Conservation (phyloP, 2,888 invertebrate species). For the Abscondita cerata region DNA sequence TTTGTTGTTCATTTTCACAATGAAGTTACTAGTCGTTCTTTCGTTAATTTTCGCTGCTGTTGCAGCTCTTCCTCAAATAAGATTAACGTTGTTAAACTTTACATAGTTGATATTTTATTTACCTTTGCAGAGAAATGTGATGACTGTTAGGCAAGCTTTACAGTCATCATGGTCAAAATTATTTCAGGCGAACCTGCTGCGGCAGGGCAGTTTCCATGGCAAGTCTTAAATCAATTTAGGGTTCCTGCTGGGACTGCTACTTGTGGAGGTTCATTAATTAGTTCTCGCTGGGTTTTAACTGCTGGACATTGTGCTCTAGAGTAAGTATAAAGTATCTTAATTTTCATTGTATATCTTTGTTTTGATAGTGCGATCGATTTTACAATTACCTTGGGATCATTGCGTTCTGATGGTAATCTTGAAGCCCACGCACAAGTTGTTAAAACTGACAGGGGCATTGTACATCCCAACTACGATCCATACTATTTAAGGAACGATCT, state of each 20-base stretch:
- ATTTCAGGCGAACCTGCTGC: conserved; percentile 5
- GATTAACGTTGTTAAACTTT: too few relatives aligned
- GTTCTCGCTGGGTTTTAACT: conserved; percentile 22
- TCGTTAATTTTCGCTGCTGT: too few relatives aligned
- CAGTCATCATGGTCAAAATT: too few relatives aligned
- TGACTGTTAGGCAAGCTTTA: too few relatives aligned
- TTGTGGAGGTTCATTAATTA: conserved; percentile 28
- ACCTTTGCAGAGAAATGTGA: too few relatives aligned
- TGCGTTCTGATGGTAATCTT: background rate
- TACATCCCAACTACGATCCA: background rate
- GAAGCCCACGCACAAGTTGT: background rate
- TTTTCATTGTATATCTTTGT: background rate
- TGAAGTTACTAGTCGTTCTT: too few relatives aligned
- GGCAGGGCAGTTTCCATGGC: conserved; percentile 23
- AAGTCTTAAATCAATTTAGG: background rate
- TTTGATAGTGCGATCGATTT: background rate
- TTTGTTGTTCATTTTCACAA: too few relatives aligned
- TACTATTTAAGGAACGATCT: background rate
- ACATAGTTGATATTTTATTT: too few relatives aligned
- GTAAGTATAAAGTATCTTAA: conserved; percentile 3
- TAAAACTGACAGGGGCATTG: background rate
- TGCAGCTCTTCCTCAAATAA: too few relatives aligned
- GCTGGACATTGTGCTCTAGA: conserved; percentile 23
- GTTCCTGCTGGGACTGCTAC: background rate
- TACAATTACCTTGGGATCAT: background rate